Base-by-base conservation (phyloP, 1,140 invertebrate genomes). In the Lordiphosa clarofinis region DNA sequence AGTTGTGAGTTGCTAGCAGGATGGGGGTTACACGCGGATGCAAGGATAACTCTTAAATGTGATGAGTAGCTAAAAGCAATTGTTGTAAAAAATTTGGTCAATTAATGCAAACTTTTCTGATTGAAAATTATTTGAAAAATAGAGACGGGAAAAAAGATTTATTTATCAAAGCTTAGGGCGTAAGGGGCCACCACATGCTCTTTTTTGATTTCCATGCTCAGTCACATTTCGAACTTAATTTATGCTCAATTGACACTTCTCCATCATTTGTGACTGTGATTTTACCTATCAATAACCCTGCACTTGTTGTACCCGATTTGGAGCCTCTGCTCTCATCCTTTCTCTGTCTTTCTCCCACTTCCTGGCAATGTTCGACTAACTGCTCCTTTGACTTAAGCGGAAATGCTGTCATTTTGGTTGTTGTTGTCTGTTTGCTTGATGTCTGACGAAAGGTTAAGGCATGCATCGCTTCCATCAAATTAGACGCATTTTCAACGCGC, bases 381-480 rank as follows among this genome's bases (percentile, higher is more conserved):
- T 40, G 35, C 55, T 59, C 37, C 33, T 78, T 76, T 76, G 68
- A 73, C 63, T 40, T 42, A 31, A 43, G 52, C 48, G 59, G 58
- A 68, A 68, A 78, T 46, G 53, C 43, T 63, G 60, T 68, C 58
- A 64, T 55, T 62, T 68, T 55, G 50, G 52, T 54, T 39, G 40
- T 58, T 50, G 71, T 42, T 54, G 44, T 59, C 50, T 67, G 64
- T 79, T 60, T 73, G 60, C 40, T 43, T 48, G 48, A 33, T 57
- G 58, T 52, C 56, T 28, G 48, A 42, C 37, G 39, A 31, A 53
- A 42, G 64, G 47, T 63, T 56, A 62, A 47, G 61, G 44, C 58
- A 76, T 56, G 67, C 62, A 56, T 67, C 63, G 53, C 63, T 68
- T 56, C 56, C 50, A 78, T 78, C 63, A 73, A 78, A 73, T 82